Evolutionary conservation across 2,888 invertebrate genomes (phyloP).

Genomic region (Tenthredo scrophulariae): DNA sequence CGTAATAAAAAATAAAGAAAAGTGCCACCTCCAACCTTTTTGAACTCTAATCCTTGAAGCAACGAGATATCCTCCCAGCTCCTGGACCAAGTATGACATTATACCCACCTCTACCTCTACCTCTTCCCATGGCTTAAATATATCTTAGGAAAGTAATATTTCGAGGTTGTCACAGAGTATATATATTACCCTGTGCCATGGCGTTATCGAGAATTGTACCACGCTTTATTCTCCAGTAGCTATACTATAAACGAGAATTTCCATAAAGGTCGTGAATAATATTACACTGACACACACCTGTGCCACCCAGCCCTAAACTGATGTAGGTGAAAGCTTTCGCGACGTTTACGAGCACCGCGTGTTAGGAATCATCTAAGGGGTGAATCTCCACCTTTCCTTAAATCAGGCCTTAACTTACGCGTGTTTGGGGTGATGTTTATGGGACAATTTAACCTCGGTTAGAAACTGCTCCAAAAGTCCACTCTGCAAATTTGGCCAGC

Average conservation of each 20-base stretch:
- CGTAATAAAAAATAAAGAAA: not conserved
- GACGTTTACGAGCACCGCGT: slow-evolving; percentile 33
- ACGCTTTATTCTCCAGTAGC: slow-evolving; percentile 11
- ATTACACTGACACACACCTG: slow-evolving; percentile 26
- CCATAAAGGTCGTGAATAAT: slow-evolving; percentile 30
- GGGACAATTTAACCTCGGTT: not conserved
- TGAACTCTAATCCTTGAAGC: not conserved
- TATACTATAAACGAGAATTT: not conserved
- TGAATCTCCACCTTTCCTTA: slow-evolving; percentile 18
- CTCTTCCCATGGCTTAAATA: not conserved
- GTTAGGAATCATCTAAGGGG: slow-evolving; percentile 7
- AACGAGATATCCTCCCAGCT: not conserved
- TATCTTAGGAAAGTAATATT: not conserved
- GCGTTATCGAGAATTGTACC: slow-evolving; percentile 12
- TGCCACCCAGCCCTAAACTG: not conserved
- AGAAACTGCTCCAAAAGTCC: not conserved
- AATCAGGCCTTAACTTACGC: not conserved
- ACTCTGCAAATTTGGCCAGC: too few species aligned
- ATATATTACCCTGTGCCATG: not conserved
- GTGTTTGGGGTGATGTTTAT: not conserved
- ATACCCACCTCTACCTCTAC: too few species aligned
- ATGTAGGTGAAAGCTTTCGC: slow-evolving; percentile 16
- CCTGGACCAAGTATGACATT: not conserved
- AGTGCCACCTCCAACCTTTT: not conserved
- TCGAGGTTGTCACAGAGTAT: not conserved